A percentile compares a stretch with the other conserved stretches of the same genome.
Evolutionary conservation across 1,140 invertebrate genomes (phyloP).

Genomic region (Trinorchestia longiramus): DNA sequence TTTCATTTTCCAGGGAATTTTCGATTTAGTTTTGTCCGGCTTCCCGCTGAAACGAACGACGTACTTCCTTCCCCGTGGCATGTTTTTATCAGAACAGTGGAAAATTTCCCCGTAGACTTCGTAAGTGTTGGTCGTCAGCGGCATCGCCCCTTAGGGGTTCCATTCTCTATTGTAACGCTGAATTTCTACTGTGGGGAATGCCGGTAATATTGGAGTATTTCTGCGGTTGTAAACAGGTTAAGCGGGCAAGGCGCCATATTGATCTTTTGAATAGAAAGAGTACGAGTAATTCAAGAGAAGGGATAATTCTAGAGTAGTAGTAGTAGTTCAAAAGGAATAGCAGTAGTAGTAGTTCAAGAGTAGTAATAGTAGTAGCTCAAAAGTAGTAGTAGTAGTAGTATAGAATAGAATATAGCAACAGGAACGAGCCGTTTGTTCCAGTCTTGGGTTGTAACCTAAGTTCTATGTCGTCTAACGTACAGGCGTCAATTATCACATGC

Average conservation of each 20-base stretch:
- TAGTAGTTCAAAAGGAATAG: no score
- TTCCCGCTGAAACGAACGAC: not conserved
- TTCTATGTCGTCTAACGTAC: no score
- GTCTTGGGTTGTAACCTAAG: no score
- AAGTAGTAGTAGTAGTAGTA: no score
- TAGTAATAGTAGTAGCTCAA: no score
- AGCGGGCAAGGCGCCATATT: not conserved
- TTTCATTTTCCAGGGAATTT: not conserved
- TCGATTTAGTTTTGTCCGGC: not conserved
- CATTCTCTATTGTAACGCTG: not conserved
- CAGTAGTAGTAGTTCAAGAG: no score
- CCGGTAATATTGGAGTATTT: not conserved
- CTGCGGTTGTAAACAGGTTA: not conserved
- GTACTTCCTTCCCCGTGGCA: not conserved
- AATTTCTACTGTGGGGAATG: not conserved
- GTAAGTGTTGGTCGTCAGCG: not conserved
- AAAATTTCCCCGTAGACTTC: not conserved
- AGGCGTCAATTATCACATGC: no score
- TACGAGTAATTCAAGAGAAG: not conserved
- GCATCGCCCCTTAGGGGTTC: slow-evolving; percentile 2
- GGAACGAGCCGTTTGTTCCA: no score
- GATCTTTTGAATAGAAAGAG: not conserved
- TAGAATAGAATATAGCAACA: no score
- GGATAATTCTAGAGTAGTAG: no score
- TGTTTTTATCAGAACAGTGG: not conserved